These are phyloP conservation scores for Rhopalosiphum nymphaeae DNA, from an alignment of 2,888 invertebrate species.

Conservation along the genomic window DNA sequence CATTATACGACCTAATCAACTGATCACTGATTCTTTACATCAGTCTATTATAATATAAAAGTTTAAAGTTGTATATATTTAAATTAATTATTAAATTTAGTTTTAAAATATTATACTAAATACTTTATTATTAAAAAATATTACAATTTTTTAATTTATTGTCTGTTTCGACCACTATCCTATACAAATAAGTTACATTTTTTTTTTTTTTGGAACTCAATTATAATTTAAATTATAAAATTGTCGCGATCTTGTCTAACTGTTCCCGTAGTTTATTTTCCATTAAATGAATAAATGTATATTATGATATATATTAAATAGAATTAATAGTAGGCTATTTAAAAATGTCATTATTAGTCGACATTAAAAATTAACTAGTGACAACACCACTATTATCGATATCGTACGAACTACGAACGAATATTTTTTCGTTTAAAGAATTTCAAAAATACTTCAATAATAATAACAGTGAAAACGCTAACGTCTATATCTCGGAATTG, in stretches of 20 bases:
- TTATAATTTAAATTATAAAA: background rate
- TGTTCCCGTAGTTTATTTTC: background rate
- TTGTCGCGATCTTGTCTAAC: rapidly evolving
- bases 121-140: background rate
- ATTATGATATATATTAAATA: background rate
- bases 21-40: background rate
- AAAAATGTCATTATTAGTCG: background rate
- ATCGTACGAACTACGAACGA: background rate
- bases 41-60: background rate
- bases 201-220: background rate
- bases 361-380: background rate
- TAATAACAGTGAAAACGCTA: background rate
- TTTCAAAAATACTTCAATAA: background rate
- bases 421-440: background rate
- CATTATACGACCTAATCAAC: background rate
- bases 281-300: background rate
- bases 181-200: background rate
- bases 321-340: background rate
- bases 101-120: background rate
- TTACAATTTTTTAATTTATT: background rate
- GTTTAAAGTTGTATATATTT: background rate
- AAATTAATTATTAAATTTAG: background rate
- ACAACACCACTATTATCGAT: background rate
- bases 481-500: background rate
- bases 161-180: background rate